A percentile compares a stretch with the other conserved stretches of the same genome.
These are phyloP conservation scores for Conus canariensis DNA, from an alignment of 2,888 invertebrate genomes.

Conservation along the genomic window DNA sequence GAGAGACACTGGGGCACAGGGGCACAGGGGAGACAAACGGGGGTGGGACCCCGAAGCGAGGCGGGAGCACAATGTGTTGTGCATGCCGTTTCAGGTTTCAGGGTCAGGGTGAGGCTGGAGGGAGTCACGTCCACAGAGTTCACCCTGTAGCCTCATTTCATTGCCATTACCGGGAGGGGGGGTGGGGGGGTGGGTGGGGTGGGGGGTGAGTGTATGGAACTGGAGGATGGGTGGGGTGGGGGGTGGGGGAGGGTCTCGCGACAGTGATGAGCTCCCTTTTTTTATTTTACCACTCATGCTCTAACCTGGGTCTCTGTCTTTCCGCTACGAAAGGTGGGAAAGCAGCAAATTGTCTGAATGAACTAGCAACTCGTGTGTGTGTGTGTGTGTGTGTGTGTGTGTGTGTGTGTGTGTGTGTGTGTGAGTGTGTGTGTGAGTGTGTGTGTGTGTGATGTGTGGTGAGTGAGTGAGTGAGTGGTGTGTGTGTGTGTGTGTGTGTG, in stretches of 20 bases:
- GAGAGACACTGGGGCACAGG: not conserved
- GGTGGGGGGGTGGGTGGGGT: not conserved
- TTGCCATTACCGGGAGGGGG: slow-evolving; percentile 23
- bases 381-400: no score
- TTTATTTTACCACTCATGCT: not conserved
- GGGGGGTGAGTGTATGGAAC: no score
- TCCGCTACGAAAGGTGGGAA: no score
- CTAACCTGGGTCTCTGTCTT: not conserved
- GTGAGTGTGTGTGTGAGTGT: no score
- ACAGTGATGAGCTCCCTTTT: not conserved
- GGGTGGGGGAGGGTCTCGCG: not conserved
- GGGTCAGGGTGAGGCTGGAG: slow-evolving; percentile 17
- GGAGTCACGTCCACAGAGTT: slow-evolving; percentile 38
- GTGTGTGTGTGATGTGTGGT: no score
- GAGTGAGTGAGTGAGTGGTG: no score
- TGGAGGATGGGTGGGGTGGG: not conserved
- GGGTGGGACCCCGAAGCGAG: not conserved
- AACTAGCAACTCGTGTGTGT: no score
- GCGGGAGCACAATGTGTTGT: not conserved
- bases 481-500: no score
- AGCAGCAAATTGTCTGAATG: no score
- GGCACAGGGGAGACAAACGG: not conserved
- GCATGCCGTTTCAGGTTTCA: slow-evolving; percentile 1
- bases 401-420: no score
- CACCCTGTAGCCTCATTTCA: slow-evolving; percentile 45